Conservation (phyloP, 2,888 invertebrate genomes). For the Furcula furcula region DNA sequence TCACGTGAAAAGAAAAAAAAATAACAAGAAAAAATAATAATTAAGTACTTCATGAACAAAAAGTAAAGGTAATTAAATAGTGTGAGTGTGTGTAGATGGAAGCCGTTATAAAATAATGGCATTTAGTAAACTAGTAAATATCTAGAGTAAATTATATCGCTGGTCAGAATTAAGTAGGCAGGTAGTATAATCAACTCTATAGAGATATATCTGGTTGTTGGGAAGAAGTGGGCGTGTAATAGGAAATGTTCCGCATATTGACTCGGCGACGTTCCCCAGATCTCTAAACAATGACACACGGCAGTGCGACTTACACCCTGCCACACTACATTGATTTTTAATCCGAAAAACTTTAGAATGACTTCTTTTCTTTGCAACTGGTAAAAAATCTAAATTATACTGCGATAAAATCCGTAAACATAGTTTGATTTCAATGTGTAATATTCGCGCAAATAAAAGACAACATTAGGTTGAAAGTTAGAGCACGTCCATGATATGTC, state of each 20-base stretch:
- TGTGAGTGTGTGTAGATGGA: too few relatives aligned
- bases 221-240: constrained; percentile 81
- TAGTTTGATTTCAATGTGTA: too few relatives aligned
- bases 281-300: constrained; percentile 77
- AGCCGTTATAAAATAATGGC: too few relatives aligned
- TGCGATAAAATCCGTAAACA: too few relatives aligned
- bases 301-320: constrained; percentile 37
- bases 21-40: too few relatives aligned
- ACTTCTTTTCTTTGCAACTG: neutral
- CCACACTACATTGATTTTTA: constrained; percentile 31
- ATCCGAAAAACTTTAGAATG: constrained; percentile 11
- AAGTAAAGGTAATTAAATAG: too few relatives aligned
- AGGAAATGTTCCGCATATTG: constrained; percentile 82
- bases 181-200: constrained; percentile 43
- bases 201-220: constrained; percentile 48
- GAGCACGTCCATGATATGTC: too few relatives aligned
- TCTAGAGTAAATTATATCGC: neutral
- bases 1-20: too few relatives aligned
- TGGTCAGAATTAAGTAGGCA: neutral
- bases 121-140: too few relatives aligned
- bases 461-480: too few relatives aligned
- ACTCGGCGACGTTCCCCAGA: constrained; percentile 72
- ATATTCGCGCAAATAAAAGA: too few relatives aligned
- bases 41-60: too few relatives aligned
- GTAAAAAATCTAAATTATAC: neutral